Base-by-base conservation (phyloP, 2,888 invertebrate species). In the Axea sp. region DNA sequence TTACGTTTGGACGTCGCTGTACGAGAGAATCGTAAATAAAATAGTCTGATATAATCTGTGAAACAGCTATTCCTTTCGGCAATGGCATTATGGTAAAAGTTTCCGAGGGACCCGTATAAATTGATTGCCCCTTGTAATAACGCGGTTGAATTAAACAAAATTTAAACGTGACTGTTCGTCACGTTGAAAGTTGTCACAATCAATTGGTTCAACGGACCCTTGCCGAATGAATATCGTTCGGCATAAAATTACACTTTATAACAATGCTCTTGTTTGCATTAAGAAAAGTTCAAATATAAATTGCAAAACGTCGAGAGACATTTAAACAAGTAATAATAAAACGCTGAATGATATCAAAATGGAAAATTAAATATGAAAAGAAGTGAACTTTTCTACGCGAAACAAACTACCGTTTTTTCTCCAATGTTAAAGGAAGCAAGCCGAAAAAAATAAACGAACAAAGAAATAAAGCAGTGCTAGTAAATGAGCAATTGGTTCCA, bases 41-140 rank as follows among this genome's bases (percentile, higher is more conserved):
- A 57, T 30, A 14, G 39, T 17, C 49, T 22, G 33, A 39, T 24
- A 41, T 65, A 57, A 67, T 49, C 33, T 31, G 26, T 12, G 67
- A 49, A 45, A 51, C 64, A 24, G 45, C 64, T 15, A 53, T 64
- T 64, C 64, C 51, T 64, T 53, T 43, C 28, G 43, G 43, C 64
- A 24, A 35, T 26, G 31, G 24, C 43, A 35, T 64, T 57, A 67
- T 49, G 57, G 49, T 31, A 37, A 57, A 67, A 67, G 67, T 67
- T 67, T 67, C 17, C 57, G 47, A 57, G 67, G 47, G 67, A 67
- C 28, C 51, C 57, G 35, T 26, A 59, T 59, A 49, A 68, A 57
- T 57, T 57, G 57, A 68, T 68, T 47, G 37, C 47, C 67, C 67
- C 55, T 41, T 41, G 67, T 41, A 68, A 68, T 57, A 57, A 68